Conservation (phyloP, 2,113 vertebrate genomes). For the Ptyas mucosa region DNA sequence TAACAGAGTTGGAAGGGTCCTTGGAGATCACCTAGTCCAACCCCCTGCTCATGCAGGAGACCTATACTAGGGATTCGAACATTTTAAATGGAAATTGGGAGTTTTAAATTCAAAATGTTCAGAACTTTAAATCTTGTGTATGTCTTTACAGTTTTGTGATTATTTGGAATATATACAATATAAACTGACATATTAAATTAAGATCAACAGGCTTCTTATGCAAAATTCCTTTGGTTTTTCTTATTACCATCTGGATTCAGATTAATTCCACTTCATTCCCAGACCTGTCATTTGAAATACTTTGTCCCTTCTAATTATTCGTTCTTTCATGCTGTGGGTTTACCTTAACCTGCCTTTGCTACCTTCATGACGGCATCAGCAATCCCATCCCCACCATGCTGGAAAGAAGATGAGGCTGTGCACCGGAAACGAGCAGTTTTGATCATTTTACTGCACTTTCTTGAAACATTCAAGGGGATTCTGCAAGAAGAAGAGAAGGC, state of each 20-base stretch:
- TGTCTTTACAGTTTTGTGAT: not conserved
- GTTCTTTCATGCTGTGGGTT: not conserved
- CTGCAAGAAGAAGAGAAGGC: conserved; percentile 89
- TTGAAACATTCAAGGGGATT: conserved; percentile 91
- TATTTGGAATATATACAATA: not conserved
- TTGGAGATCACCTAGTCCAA: too few species aligned
- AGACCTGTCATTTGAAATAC: not conserved
- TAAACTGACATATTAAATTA: not conserved
- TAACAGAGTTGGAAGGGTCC: too few species aligned
- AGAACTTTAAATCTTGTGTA: not conserved
- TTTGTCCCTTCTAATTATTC: not conserved
- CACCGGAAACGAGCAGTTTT: conserved; percentile 86
- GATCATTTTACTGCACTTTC: conserved; percentile 84
- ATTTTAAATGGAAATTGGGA: not conserved
- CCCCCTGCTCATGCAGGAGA: too few species aligned
- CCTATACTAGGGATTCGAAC: too few species aligned
- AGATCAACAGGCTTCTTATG: not conserved
- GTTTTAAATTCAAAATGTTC: not conserved
- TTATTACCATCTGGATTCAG: not conserved
- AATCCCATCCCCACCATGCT: conserved; percentile 33
- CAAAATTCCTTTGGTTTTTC: not conserved
- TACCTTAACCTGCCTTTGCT: conserved; percentile 64
- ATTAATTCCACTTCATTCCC: not conserved
- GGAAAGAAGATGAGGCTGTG: conserved; percentile 67
- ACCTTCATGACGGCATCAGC: conserved; percentile 67